Base-by-base conservation (phyloP, 53 echinoderm and acorn worm species). In the Arbacia lixula region DNA sequence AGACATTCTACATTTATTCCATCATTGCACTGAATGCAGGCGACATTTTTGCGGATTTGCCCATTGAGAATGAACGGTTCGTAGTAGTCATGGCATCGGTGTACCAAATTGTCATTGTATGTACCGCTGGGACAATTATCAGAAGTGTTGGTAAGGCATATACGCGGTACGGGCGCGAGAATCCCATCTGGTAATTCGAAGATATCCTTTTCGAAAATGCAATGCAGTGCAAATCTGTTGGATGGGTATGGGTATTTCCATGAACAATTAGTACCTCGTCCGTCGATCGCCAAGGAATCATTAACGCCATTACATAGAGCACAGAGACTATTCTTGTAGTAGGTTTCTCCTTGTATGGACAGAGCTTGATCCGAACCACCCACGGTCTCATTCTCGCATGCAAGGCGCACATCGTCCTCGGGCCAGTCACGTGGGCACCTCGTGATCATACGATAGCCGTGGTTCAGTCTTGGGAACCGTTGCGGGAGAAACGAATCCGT, bases 371-470 rank as follows among this genome's bases (percentile, higher is more conserved):
- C 10, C n/a, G n/a, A n/a, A n/a, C n/a, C n/a, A n/a, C n/a, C n/a
- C n/a, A n/a, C n/a, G n/a, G n/a, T n/a, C n/a, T n/a, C 40, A 14
- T 74, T 30, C 40, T 78, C 78, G 56, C 78, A 78, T 0, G n/a
- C 58, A 3, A 12, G 58, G 55, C 36, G 55, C 37, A 78, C 35
- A 26, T 78, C 78, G 6, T 69, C 69, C 22, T 60, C 60, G 35
- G 36, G 36, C 78, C 78, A 78, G 11, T 21, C 38, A 2, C 25
- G 16, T 3, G 78, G 78, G 27, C 78, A 78, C 6, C 27, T 39
- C 2, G 57, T 6, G 22, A 78, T 30, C 60, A 78, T 78, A 24
- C 78, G 14, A 17, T 78, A 78, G 5, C 78, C 78, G 58, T 78
- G 78, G 11, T n/a, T 2, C 4, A 78, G 60, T 1, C 39, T 40